Percentiles rank a stretch among this genome's conserved stretches.
Conservation (phyloP, 1,140 invertebrate genomes). For the Amphibalanus amphitrite region DNA sequence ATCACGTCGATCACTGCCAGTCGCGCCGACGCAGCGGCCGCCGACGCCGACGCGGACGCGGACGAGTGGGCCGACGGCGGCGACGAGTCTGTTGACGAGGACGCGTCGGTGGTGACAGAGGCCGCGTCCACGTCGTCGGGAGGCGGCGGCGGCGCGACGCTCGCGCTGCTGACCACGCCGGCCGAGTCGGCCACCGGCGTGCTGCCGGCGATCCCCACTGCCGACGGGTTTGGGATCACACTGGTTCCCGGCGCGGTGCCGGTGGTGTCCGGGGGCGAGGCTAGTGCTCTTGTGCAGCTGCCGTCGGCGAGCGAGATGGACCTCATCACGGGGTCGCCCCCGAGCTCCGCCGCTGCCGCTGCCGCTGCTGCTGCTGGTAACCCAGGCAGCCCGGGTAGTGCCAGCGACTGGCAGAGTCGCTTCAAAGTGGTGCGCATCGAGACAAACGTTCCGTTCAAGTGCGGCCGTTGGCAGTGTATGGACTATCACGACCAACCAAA, state of each 20-base stretch:
- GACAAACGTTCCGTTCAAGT: constrained; percentile 79
- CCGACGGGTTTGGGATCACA: not conserved
- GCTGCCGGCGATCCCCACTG: not conserved
- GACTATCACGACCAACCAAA: constrained; percentile 63
- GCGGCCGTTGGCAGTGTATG: constrained; percentile 88
- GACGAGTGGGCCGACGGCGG: not conserved
- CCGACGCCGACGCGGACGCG: not conserved
- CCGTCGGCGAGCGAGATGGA: not conserved
- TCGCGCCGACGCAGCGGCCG: not conserved
- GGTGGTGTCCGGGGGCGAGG: no score
- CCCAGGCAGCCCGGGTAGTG: no score
- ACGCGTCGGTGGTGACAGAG: not conserved
- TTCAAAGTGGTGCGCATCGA: constrained; percentile 95
- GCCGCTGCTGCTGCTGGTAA: no score
- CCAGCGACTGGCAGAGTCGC: constrained; percentile 27
- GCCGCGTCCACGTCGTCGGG: not conserved
- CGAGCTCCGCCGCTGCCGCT: no score
- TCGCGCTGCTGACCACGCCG: not conserved
- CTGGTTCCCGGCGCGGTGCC: not conserved
- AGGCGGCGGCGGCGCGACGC: not conserved
- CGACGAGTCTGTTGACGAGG: not conserved
- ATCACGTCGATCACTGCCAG: constrained; percentile 2
- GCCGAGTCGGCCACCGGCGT: not conserved
- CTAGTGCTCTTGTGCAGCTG: not conserved
- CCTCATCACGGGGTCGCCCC: not conserved